Percentiles rank a stretch among this genome's conserved stretches.
Conservation (phyloP, 2,797 vertebrate genomes). For the Pygocentrus nattereri region DNA sequence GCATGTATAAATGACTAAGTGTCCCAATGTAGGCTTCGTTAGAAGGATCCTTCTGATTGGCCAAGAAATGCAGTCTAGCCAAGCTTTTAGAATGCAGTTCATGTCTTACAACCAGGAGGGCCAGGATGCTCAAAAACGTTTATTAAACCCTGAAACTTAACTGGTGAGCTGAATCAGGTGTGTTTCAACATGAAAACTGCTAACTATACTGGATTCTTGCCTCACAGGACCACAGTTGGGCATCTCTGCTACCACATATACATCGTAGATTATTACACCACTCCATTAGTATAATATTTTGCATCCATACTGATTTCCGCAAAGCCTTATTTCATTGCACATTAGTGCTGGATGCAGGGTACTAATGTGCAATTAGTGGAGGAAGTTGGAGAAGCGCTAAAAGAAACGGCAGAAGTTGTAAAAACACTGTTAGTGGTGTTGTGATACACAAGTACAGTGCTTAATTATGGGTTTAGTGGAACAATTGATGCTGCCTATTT, state of each 20-base stretch:
- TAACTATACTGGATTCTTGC: no score
- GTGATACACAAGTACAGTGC: not conserved
- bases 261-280: not conserved
- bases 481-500: not conserved
- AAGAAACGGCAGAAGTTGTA: not conserved
- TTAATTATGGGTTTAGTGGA: not conserved
- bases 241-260: not conserved
- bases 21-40: no score
- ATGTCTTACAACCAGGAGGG: not conserved
- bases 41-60: no score
- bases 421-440: not conserved
- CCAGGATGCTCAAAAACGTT: not conserved
- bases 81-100: not conserved
- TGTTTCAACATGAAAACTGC: no score
- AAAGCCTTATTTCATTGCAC: slow-evolving; percentile 13
- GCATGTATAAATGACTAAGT: no score
- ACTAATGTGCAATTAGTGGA: slow-evolving; percentile 37
- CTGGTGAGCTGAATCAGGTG: no score
- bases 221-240: not conserved
- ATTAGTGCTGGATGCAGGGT: slow-evolving; percentile 9
- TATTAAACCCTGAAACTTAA: no score
- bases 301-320: slow-evolving; percentile 17
- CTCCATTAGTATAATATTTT: slow-evolving; percentile 17
- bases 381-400: not conserved
- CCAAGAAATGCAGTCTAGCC: no score